Conservation (phyloP, 1,140 invertebrate species). For the Triops cancriformis region DNA sequence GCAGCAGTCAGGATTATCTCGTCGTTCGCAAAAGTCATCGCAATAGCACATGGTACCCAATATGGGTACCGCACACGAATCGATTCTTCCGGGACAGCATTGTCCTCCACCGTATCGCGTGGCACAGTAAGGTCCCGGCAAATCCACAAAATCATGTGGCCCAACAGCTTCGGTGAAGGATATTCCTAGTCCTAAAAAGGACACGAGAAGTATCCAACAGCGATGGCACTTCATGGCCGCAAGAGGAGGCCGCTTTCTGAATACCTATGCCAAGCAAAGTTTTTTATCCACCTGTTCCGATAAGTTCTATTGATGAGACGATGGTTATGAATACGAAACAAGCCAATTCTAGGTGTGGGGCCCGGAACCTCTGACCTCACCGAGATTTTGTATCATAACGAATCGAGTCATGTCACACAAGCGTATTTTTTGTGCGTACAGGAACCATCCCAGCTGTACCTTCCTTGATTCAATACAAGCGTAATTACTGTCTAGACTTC, state of each 20-base stretch:
- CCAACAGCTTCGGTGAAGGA: not conserved
- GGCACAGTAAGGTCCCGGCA: conserved; percentile 41
- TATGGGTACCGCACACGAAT: conserved; percentile 66
- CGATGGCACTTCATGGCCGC: not conserved
- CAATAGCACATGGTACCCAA: conserved; percentile 79
- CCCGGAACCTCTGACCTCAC: not conserved
- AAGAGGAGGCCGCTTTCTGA: not conserved
- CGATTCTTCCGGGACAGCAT: conserved; percentile 61
- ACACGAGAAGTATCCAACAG: not conserved
- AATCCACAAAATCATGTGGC: not conserved
- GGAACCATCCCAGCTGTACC: not conserved
- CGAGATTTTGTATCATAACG: not conserved
- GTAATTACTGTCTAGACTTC: not conserved
- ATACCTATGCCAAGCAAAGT: not conserved
- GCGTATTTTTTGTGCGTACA: not conserved
- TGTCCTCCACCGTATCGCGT: conserved; percentile 31
- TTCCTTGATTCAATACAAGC: not conserved
- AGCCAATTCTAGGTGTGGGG: not conserved
- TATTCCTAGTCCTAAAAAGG: not conserved
- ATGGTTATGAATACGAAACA: not conserved
- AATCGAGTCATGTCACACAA: not conserved
- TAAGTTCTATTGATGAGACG: not conserved
- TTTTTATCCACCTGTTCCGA: not conserved
- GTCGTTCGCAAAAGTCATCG: conserved; percentile 78
- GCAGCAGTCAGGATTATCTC: conserved; percentile 65